A percentile compares a stretch with the other conserved stretches of the same genome.
Conservation (phyloP, 2,888 invertebrate species). For the Platycnemis pennipes region DNA sequence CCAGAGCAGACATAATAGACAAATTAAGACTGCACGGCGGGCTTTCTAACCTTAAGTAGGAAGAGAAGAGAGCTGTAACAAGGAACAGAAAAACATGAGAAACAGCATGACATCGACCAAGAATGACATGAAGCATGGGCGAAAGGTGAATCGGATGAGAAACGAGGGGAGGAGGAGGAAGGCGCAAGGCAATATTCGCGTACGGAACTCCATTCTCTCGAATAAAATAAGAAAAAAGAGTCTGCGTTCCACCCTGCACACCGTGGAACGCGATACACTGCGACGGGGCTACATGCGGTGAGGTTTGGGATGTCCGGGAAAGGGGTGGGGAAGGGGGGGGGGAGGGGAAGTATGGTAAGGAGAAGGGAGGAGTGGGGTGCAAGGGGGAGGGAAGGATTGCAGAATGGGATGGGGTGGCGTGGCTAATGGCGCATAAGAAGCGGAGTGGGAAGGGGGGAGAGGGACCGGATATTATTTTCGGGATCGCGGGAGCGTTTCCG, state of each 20-base stretch:
- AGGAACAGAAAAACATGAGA: too few species aligned
- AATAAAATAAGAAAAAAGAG: neutral
- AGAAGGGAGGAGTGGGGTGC: neutral
- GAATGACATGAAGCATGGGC: neutral
- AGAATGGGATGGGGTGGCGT: neutral
- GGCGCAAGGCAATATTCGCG: neutral
- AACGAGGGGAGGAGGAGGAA: neutral
- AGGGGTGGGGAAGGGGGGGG: neutral
- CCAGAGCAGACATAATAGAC: too few species aligned
- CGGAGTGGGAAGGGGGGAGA: too few species aligned
- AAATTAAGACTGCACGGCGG: too few species aligned
- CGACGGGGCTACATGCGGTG: neutral
- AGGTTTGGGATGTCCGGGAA: too few species aligned
- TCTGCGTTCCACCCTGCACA: neutral
- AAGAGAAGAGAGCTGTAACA: too few species aligned
- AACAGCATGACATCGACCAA: too few species aligned
- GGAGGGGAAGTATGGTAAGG: neutral
- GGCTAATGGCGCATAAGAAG: conserved; percentile 29
- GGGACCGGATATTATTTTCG: conserved; percentile 26
- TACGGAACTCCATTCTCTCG: neutral
- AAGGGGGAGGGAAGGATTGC: too few species aligned
- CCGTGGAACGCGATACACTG: neutral
- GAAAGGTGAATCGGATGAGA: neutral
- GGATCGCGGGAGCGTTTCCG: conserved; percentile 45
- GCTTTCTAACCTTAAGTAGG: too few species aligned